phyloP scores from a whole-genome alignment of 2,113 vertebrate genomes.

The Dryoscopus gambensis region DNA sequence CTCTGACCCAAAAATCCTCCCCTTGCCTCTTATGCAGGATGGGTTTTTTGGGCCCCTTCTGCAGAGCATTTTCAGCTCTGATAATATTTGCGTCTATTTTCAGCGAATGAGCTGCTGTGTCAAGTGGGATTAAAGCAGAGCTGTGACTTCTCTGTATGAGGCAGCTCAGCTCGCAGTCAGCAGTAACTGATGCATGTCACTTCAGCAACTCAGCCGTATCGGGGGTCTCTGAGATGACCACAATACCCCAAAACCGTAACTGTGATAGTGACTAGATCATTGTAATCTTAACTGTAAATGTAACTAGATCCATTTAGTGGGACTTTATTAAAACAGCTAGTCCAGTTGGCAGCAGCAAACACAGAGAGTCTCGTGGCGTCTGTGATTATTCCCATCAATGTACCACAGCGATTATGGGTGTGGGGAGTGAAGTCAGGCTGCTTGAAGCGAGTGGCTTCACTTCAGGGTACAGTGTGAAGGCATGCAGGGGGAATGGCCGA shows the following conservation, averaged over 20 bases:
- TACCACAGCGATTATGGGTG: background rate
- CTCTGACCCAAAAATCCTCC: background rate
- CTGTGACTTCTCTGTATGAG: background rate
- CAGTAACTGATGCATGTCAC: background rate
- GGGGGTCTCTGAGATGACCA: background rate
- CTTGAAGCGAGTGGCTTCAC: background rate
- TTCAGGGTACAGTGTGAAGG: background rate
- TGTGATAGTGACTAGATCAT: too few relatives aligned
- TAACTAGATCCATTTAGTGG: background rate
- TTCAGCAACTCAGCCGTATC: background rate
- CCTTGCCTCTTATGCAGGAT: too few relatives aligned
- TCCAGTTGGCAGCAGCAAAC: background rate
- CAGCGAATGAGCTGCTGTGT: background rate
- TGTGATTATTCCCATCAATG: too few relatives aligned
- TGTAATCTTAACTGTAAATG: rapidly evolving
- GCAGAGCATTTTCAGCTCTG: background rate
- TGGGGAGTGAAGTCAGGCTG: background rate
- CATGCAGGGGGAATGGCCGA: rapidly evolving
- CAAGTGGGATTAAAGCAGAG: constrained; percentile 13
- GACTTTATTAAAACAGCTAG: background rate
- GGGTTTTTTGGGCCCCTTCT: background rate
- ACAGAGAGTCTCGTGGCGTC: rapidly evolving
- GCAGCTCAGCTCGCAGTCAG: background rate
- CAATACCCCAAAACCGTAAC: background rate
- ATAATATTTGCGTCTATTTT: background rate